Conservation (phyloP, 2,113 vertebrate genomes). For the Nothoprocta perdicaria region DNA sequence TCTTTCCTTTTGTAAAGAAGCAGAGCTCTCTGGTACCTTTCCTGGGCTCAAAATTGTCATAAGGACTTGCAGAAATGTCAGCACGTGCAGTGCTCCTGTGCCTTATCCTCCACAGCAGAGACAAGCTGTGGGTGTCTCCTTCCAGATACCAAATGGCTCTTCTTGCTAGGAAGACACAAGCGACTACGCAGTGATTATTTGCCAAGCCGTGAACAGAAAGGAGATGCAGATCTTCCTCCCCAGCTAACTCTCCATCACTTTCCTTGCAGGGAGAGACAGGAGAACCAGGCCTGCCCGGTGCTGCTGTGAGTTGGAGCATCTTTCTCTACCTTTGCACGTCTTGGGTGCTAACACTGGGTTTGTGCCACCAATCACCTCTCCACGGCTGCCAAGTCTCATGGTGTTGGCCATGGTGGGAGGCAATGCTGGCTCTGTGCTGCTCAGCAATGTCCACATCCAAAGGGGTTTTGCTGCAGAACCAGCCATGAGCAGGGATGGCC, state of each 20-base stretch:
- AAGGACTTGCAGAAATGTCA: neutral
- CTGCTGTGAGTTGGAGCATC: slow-evolving; percentile 70
- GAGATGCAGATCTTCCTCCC: neutral
- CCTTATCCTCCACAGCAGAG: neutral
- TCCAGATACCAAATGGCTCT: no score
- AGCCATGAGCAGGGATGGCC: fast-evolving
- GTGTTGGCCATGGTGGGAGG: neutral
- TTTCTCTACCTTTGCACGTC: neutral
- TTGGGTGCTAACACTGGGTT: fast-evolving
- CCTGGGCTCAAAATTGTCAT: neutral
- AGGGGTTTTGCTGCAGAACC: neutral
- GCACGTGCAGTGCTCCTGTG: fast-evolving
- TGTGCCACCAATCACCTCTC: neutral
- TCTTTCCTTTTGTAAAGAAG: neutral
- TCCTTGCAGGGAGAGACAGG: slow-evolving; percentile 85
- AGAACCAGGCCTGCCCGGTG: slow-evolving; percentile 82
- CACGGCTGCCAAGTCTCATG: no score
- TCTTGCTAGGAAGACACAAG: neutral
- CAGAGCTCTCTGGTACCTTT: neutral
- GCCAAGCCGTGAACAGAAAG: neutral
- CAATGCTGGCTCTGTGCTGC: fast-evolving
- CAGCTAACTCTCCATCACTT: neutral
- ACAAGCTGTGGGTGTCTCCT: neutral
- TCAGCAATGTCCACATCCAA: fast-evolving
- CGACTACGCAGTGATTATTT: neutral